A percentile compares a stretch with the other conserved stretches of the same genome.
Evolutionary conservation across 2,797 vertebrate genomes (phyloP).

Genomic region (Leptatherina wallacei): DNA sequence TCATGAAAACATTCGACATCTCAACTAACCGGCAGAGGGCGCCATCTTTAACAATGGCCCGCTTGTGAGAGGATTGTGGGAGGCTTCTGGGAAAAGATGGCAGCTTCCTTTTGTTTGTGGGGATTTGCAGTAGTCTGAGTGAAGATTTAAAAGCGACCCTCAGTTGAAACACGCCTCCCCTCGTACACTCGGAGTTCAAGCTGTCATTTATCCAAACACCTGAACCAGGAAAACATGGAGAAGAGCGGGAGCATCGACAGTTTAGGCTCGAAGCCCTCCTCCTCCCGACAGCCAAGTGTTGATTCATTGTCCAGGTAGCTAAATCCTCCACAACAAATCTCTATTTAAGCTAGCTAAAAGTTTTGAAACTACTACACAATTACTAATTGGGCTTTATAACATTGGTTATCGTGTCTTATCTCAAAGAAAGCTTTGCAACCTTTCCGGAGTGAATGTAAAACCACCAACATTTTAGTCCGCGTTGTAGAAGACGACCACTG

Average conservation of each 20-base stretch:
- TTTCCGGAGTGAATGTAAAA: background rate
- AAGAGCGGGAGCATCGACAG: constrained; percentile 81
- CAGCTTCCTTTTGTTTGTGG: constrained; percentile 78
- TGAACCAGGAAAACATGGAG: constrained; percentile 73
- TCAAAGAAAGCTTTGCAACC: rapidly evolving
- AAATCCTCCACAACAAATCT: constrained; percentile 5
- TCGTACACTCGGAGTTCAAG: background rate
- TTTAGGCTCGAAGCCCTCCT: constrained; percentile 80
- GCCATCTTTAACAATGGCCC: constrained; percentile 4
- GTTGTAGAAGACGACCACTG: background rate
- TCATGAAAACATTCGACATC: background rate
- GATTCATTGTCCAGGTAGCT: constrained; percentile 84
- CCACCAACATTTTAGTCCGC: background rate
- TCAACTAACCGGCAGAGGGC: constrained; percentile 42
- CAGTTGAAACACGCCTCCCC: background rate
- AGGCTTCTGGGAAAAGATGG: constrained; percentile 83
- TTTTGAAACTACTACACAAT: constrained; percentile 15
- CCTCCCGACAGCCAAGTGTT: constrained; percentile 82
- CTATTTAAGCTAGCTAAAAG: constrained; percentile 23
- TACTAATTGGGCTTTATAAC: background rate
- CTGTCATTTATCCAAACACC: background rate
- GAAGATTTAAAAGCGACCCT: constrained; percentile 33
- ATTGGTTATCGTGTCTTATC: background rate
- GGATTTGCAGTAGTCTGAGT: constrained; percentile 38
- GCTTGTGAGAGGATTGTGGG: constrained; percentile 40